Evolutionary conservation across 2,797 vertebrate species (phyloP).

Genomic region (Melanotaenia nigrans): DNA sequence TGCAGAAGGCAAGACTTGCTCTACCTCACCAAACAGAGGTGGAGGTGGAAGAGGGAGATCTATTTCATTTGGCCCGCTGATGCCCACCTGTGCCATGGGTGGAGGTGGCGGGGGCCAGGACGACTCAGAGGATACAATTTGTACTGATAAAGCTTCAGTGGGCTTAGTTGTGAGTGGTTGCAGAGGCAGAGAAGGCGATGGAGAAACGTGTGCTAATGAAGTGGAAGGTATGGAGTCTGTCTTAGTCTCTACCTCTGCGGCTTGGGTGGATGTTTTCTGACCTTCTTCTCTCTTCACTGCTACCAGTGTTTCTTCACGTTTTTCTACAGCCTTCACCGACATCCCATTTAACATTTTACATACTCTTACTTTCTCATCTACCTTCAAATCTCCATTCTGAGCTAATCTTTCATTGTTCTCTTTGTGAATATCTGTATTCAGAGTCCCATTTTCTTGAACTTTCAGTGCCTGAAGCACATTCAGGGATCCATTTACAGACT

Average conservation of each 20-base stretch:
- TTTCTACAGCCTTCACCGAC: constrained; percentile 63
- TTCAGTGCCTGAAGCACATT: constrained; percentile 40
- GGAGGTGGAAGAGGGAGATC: constrained; percentile 81
- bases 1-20: constrained; percentile 9
- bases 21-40: constrained; percentile 62
- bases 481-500: constrained; percentile 36
- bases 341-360: constrained; percentile 54
- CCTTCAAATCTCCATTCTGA: constrained; percentile 59
- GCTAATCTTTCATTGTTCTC: constrained; percentile 59
- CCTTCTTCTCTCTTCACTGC: constrained; percentile 35
- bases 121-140: constrained; percentile 62
- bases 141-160: constrained; percentile 33
- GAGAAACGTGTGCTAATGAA: constrained; percentile 52
- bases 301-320: constrained; percentile 49
- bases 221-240: constrained; percentile 15
- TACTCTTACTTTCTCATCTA: constrained; percentile 62
- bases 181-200: constrained; percentile 83
- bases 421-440: constrained; percentile 55
- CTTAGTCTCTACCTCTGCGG: constrained; percentile 32
- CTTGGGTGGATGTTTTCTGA: constrained; percentile 24
- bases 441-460: constrained; percentile 58
- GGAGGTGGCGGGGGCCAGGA: constrained; percentile 87
- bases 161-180: constrained; percentile 69
- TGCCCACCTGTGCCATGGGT: constrained; percentile 66
- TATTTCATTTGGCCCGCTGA: constrained; percentile 79